These are phyloP conservation scores for Orthonychiurus folsomi DNA, from an alignment of 2,888 invertebrate genomes.

Conservation along the genomic window DNA sequence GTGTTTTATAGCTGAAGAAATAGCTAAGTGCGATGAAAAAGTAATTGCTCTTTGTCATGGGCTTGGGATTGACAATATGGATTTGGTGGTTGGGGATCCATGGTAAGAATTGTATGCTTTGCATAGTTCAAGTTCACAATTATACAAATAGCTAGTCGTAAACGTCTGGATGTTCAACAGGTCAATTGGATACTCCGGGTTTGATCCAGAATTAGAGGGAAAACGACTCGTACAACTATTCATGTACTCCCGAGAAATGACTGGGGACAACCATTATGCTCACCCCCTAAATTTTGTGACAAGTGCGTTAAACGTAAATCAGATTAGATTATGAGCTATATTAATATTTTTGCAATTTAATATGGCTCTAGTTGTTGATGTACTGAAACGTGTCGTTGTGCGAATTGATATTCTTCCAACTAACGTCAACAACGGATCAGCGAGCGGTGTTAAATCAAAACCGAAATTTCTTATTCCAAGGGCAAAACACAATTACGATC, in stretches of 20 bases:
- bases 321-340: too few relatives aligned
- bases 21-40: conserved; percentile 20
- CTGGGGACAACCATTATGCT: conserved; percentile 34
- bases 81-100: conserved; percentile 33
- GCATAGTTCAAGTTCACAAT: conserved; percentile 2
- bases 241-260: conserved; percentile 31
- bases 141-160: neutral
- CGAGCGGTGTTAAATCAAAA: conserved; percentile 11
- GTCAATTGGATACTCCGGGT: conserved; percentile 32
- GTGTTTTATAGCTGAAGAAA: conserved; percentile 15
- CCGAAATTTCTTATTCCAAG: conserved; percentile 18
- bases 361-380: conserved; percentile 28
- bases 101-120: too few relatives aligned
- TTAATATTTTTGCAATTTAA: neutral
- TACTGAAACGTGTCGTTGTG: too few relatives aligned
- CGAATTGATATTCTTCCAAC: conserved; percentile 31
- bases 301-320: conserved; percentile 15
- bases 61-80: conserved; percentile 26
- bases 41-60: conserved; percentile 23
- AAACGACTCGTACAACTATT: conserved; percentile 31
- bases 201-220: conserved; percentile 29
- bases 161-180: conserved; percentile 14
- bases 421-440: conserved; percentile 20
- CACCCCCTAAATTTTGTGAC: conserved; percentile 33
- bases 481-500: conserved; percentile 28